Evolutionary conservation across 2,888 invertebrate species (phyloP), one percentile per base, ranked within the genome.

Genomic region (Drosophila tanythrix): DNA sequence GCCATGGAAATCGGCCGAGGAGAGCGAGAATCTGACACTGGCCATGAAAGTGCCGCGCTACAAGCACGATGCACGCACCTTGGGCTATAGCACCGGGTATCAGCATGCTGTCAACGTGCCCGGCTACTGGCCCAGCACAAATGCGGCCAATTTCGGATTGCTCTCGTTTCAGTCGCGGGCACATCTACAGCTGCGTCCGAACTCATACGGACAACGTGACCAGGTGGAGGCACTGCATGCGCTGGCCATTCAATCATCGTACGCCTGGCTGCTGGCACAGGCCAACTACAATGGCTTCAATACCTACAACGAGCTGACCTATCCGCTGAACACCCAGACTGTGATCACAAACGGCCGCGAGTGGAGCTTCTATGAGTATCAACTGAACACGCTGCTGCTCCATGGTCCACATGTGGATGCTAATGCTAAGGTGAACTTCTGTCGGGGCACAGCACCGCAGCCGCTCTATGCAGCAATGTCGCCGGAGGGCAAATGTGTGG

Each of bases 321-420:
- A 98, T 92, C 99, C 99, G 0, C 92, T 99, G 65, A 95, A 96
- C 0, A 96, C 97, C 5, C 99, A 99, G 94, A 96, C 97, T 21
- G 94, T 98, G 18, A 94, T 99, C 46, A 97, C 98, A 0, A 96
- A 99, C 93, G 99, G 99, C 0, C 95, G 96, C 79, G 91, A 95
- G 5, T 98, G 97, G 96, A 96, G 97, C 1, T 96, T 99, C 79
- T 97, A 96, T 90, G 95, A 96, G 18, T 99, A 99, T 92, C 99
- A 99, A 92, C 93, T 99, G 67, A 99, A 99, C 92, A 99, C 98
- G 0, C 94, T 95, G 40, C 90, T 95, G 18, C 93, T 97, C 81
- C 95, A 97, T 86, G 93, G 94, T 36, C 94, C 96, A 79, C 91
- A 95, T 82, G 93, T 94, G n/a, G 93, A 94, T 40, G 94, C 94